Conservation (phyloP, 1,140 invertebrate species). For the Zophobas atratus region DNA sequence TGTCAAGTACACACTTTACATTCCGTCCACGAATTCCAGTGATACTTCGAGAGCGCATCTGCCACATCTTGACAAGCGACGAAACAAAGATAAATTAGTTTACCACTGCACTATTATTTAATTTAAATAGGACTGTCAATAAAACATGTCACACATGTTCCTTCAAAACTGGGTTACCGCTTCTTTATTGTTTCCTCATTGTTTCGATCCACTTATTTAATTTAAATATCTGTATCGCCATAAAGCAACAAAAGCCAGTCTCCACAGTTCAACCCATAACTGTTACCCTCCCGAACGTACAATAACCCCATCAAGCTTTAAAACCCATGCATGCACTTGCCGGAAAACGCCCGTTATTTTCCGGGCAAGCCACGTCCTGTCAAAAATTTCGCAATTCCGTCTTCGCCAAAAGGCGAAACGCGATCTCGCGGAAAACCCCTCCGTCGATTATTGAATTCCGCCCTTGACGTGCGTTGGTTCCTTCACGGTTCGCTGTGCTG, state of each 20-base stretch:
- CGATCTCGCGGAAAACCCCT: not conserved
- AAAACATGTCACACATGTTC: slow-evolving; percentile 9
- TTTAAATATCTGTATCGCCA: too few species aligned
- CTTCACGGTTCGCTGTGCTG: slow-evolving; percentile 26
- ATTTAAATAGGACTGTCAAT: slow-evolving; percentile 13
- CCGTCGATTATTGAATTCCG: slow-evolving; percentile 13
- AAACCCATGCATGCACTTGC: slow-evolving; percentile 13
- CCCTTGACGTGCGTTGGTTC: slow-evolving; percentile 28
- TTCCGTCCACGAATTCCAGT: too few species aligned
- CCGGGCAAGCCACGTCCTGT: slow-evolving; percentile 8
- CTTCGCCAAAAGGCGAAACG: too few species aligned
- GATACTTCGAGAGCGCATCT: too few species aligned
- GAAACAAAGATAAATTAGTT: slow-evolving; percentile 25
- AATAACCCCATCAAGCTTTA: not conserved
- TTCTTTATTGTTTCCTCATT: not conserved
- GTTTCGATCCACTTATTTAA: not conserved
- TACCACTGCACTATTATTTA: slow-evolving; percentile 13
- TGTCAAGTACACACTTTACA: too few species aligned
- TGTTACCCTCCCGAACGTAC: too few species aligned
- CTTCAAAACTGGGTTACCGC: slow-evolving; percentile 6
- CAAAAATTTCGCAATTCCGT: slow-evolving; percentile 16
- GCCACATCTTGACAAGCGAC: not conserved
- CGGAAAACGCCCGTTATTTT: slow-evolving; percentile 31
- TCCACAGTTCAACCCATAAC: too few species aligned
- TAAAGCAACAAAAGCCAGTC: too few species aligned